Evolutionary conservation across 2,113 vertebrate genomes (phyloP).

Genomic region (Synchiropus splendidus): DNA sequence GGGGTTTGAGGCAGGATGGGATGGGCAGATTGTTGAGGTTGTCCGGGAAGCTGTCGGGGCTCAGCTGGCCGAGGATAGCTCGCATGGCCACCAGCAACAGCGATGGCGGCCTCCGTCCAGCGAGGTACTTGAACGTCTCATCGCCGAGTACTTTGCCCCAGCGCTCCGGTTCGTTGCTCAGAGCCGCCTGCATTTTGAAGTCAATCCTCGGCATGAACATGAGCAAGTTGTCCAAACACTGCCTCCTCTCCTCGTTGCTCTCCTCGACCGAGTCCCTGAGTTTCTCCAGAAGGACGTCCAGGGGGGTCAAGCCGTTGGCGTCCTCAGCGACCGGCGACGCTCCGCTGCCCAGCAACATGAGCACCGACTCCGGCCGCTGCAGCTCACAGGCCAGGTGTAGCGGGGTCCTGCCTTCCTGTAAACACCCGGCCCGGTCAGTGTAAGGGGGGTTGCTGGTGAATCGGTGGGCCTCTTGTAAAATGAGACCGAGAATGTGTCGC

Average conservation of each 20-base stretch:
- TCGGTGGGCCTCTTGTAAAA: conserved; percentile 73
- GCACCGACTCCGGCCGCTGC: conserved; percentile 67
- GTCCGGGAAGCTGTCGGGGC: conserved; percentile 68
- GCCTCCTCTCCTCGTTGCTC: conserved; percentile 59
- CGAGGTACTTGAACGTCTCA: conserved; percentile 71
- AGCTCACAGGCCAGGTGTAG: conserved; percentile 80
- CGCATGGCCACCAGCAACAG: conserved; percentile 78
- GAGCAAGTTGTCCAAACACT: conserved; percentile 75
- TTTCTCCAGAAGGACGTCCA: conserved; percentile 75
- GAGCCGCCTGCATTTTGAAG: conserved; percentile 68
- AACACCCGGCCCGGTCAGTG: conserved; percentile 64
- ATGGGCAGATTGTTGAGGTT: conserved; percentile 78
- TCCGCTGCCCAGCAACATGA: conserved; percentile 76
- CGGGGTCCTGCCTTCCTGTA: conserved; percentile 74
- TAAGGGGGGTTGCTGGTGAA: conserved; percentile 62
- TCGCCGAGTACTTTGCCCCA: conserved; percentile 74
- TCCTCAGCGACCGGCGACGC: conserved; percentile 72
- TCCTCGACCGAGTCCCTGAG: conserved; percentile 66
- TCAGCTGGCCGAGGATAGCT: conserved; percentile 70
- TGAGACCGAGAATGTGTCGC: conserved; percentile 72
- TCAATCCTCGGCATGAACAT: conserved; percentile 71
- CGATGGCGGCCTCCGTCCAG: conserved; percentile 67
- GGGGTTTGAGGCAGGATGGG: conserved; percentile 70
- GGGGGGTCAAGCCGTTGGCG: conserved; percentile 69
- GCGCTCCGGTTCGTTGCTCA: conserved; percentile 61